phyloP scores from a whole-genome alignment of 2,888 invertebrate species.

The Ichneumoninae sp. region DNA sequence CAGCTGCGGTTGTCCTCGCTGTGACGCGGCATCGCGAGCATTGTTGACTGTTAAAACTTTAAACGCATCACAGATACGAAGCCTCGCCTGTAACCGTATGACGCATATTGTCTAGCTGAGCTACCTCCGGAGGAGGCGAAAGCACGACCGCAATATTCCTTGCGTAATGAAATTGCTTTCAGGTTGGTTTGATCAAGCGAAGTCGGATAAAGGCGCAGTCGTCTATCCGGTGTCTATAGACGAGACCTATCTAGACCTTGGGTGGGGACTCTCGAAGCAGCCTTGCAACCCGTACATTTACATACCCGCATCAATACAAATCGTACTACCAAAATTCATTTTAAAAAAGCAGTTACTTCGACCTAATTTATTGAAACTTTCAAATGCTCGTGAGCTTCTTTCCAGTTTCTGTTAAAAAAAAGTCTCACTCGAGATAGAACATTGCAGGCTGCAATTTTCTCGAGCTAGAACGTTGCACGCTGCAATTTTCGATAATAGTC shows the following conservation, averaged over 20 bases:
- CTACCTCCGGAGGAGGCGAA: constrained; percentile 26
- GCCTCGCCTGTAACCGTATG: constrained; percentile 19
- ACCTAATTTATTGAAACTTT: too few species aligned
- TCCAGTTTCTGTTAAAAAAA: too few species aligned
- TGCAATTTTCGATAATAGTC: too few species aligned
- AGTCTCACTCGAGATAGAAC: too few species aligned
- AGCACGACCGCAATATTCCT: constrained; percentile 48
- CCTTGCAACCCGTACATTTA: background rate
- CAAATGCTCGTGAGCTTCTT: too few species aligned
- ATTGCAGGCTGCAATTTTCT: too few species aligned
- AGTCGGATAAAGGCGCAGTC: constrained; percentile 51
- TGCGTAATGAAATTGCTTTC: constrained; percentile 54
- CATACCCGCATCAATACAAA: background rate
- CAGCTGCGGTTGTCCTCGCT: background rate
- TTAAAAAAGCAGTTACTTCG: too few species aligned
- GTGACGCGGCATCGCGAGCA: background rate
- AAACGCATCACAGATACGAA: background rate
- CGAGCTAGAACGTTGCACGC: too few species aligned
- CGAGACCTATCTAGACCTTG: constrained; percentile 19
- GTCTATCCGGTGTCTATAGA: constrained; percentile 41
- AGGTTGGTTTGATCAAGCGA: constrained; percentile 35
- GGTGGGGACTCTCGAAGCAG: constrained; percentile 5
- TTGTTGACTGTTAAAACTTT: constrained; percentile 7
- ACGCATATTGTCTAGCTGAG: constrained; percentile 22
- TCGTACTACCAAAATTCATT: too few species aligned